These are phyloP conservation scores for Aethes cnicana DNA, from an alignment of 2,888 invertebrate genomes.

Conservation along the genomic window DNA sequence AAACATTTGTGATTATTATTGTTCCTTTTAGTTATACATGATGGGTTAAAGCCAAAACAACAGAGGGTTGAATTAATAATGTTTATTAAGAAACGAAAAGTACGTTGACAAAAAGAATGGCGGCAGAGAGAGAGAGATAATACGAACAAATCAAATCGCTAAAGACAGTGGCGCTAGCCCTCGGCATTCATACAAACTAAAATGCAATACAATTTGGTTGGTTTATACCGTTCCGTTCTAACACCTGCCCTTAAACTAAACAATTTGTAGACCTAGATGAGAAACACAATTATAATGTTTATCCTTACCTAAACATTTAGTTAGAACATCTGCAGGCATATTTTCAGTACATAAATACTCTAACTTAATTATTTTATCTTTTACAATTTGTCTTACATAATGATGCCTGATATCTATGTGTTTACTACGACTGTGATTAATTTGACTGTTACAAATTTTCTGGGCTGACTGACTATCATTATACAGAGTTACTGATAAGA, in stretches of 20 bases:
- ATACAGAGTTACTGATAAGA: not conserved
- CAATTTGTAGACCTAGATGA: constrained; percentile 17
- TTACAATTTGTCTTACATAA: constrained; percentile 6
- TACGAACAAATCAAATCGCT: too few species aligned
- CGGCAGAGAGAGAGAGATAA: too few species aligned
- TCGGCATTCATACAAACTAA: too few species aligned
- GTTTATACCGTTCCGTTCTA: constrained; percentile 5
- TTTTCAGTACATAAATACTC: constrained; percentile 12
- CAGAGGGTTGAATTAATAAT: too few species aligned
- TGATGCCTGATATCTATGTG: constrained; percentile 19
- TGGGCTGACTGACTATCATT: constrained; percentile 15
- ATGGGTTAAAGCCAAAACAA: too few species aligned
- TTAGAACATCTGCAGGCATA: constrained; percentile 18
- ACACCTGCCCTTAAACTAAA: constrained; percentile 30
- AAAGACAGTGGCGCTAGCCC: too few species aligned
- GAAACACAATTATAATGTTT: constrained; percentile 20
- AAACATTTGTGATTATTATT: too few species aligned
- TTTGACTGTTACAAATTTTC: constrained; percentile 15
- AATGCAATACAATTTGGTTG: too few species aligned
- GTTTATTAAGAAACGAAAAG: too few species aligned
- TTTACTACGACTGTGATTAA: constrained; percentile 18
- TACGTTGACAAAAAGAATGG: too few species aligned
- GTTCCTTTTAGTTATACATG: too few species aligned
- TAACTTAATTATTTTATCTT: constrained; percentile 10
- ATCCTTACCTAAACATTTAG: constrained; percentile 23